Evolutionary conservation across 1,140 invertebrate genomes (phyloP).

Genomic region (Aphelenchoides besseyi): DNA sequence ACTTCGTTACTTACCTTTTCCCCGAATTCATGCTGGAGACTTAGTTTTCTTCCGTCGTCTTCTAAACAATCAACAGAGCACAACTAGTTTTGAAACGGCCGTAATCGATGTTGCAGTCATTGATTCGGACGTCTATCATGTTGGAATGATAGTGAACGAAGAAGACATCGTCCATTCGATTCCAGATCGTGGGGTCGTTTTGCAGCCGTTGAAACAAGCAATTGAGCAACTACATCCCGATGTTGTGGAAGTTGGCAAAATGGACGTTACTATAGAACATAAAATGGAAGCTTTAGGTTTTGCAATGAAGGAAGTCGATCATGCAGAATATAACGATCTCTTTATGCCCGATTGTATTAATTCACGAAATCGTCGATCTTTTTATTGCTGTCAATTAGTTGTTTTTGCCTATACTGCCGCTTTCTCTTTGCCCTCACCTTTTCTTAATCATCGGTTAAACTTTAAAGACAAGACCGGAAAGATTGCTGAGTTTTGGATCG

Average conservation of each 20-base stretch:
- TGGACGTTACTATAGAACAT: neutral
- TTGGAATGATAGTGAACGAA: conserved; percentile 4
- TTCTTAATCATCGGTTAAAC: conserved; percentile 11
- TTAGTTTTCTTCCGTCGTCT: conserved; percentile 16
- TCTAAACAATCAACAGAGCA: neutral
- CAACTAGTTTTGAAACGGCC: conserved; percentile 6
- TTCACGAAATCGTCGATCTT: conserved; percentile 3
- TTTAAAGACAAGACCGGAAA: neutral
- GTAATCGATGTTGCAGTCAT: conserved; percentile 9
- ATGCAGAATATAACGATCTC: conserved; percentile 12
- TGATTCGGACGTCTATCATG: conserved; percentile 18
- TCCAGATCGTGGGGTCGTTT: conserved; percentile 3
- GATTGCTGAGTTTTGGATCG: conserved; percentile 14
- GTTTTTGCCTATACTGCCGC: neutral
- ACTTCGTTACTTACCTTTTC: conserved; percentile 2
- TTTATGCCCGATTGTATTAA: conserved; percentile 14
- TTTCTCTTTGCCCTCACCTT: neutral
- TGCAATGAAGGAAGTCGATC: conserved; percentile 6
- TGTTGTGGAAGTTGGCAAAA: neutral
- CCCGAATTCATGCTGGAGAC: neutral
- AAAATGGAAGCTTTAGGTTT: neutral
- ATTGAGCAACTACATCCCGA: neutral
- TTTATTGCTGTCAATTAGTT: conserved; percentile 22
- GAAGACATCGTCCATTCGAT: conserved; percentile 5
- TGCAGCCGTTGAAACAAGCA: neutral